A percentile compares a stretch with the other conserved stretches of the same genome.
Evolutionary conservation across 2,113 vertebrate species (phyloP).

Genomic region (Phrynosoma platyrhinos): DNA sequence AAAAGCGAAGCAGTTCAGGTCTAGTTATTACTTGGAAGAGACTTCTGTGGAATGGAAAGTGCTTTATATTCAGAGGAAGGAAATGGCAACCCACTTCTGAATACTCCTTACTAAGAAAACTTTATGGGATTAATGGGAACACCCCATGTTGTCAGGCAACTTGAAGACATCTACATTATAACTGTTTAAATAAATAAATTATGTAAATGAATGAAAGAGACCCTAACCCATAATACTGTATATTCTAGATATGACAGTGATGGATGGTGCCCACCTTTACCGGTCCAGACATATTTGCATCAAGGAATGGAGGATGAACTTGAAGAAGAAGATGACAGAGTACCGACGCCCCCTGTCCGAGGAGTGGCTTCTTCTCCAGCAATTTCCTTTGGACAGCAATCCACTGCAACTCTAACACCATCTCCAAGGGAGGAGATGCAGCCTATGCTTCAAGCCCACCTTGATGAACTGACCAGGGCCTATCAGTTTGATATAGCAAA

Average conservation of each 20-base stretch:
- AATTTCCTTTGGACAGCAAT: slow-evolving; percentile 96
- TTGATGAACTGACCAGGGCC: slow-evolving; percentile 95
- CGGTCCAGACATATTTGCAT: slow-evolving; percentile 96
- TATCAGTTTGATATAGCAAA: slow-evolving; percentile 98
- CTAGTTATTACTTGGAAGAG: too few species aligned
- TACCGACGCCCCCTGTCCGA: slow-evolving; percentile 94
- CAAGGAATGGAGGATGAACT: slow-evolving; percentile 98
- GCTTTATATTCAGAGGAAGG: too few species aligned
- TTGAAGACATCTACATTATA: too few species aligned
- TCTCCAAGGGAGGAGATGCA: slow-evolving; percentile 97
- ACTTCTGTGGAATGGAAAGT: too few species aligned
- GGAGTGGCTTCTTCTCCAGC: slow-evolving; percentile 97
- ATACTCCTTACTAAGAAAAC: too few species aligned
- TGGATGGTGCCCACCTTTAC: slow-evolving; percentile 93
- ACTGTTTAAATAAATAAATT: too few species aligned
- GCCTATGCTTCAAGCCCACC: slow-evolving; percentile 96
- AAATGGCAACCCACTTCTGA: too few species aligned
- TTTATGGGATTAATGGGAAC: too few species aligned
- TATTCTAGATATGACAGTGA: slow-evolving; percentile 93
- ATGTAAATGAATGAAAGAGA: not conserved
- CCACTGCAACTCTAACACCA: slow-evolving; percentile 95
- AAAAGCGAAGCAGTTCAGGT: too few species aligned
- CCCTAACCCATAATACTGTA: slow-evolving; percentile 45
- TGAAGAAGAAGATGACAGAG: slow-evolving; percentile 96
- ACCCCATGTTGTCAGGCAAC: too few species aligned